These are phyloP conservation scores for Antedon mediterranea DNA, from an alignment of 53 echinoderm and acorn worm genomes.

Conservation along the genomic window DNA sequence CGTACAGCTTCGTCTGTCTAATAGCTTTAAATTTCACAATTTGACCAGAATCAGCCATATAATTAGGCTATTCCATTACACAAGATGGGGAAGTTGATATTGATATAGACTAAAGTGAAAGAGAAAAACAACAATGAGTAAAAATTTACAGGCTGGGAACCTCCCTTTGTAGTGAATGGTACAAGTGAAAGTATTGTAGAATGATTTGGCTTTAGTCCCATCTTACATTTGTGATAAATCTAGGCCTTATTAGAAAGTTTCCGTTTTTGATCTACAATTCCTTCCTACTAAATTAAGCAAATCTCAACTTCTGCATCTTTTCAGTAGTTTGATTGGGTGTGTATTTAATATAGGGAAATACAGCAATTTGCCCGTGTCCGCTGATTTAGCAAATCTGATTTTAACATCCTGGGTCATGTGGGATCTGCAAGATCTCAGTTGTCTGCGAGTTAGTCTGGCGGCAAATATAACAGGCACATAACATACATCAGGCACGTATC, in stretches of 20 bases:
- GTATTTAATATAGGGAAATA: neutral
- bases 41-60: neutral
- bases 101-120: neutral
- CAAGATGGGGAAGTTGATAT: neutral
- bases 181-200: neutral
- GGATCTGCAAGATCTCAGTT: neutral
- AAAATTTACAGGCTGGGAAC: neutral
- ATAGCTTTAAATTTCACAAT: neutral
- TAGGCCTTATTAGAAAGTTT: neutral
- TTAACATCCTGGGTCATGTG: neutral
- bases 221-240: conserved; percentile 1
- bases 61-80: neutral
- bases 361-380: neutral
- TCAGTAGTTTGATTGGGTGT: neutral
- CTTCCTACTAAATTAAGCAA: neutral
- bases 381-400: conserved; percentile 1
- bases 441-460: neutral
- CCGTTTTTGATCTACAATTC: neutral
- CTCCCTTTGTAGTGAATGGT: neutral
- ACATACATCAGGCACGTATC: too few species aligned
- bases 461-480: neutral
- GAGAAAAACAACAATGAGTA: neutral
- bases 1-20: neutral
- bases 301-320: neutral
- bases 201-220: neutral